Evolutionary conservation across 92 coral and sea anemone species (phyloP).

Genomic region (Palythoa heliodiscus): DNA sequence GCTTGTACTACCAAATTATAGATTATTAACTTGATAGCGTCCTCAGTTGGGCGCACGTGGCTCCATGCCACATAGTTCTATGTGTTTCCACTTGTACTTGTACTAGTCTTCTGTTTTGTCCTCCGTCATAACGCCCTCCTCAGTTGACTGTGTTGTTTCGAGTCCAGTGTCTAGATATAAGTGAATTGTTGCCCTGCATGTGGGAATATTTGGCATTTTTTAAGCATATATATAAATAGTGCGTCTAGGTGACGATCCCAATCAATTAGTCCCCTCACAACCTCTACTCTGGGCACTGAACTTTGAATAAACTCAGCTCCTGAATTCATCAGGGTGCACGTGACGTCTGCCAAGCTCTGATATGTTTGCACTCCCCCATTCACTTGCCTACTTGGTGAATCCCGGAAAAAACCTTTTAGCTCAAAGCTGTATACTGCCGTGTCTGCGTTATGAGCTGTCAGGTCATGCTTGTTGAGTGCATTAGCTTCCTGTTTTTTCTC

Average conservation of each 20-base stretch:
- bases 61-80: no score
- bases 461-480: not conserved
- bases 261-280: not conserved
- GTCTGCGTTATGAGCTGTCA: not conserved
- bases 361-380: not conserved
- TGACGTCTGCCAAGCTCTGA: not conserved
- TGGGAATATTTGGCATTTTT: not conserved
- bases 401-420: not conserved
- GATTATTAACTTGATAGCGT: no score
- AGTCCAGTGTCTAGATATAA: no score
- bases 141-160: no score
- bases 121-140: no score
- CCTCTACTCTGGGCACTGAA: not conserved
- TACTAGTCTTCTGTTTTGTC: no score
- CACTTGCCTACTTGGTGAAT: not conserved
- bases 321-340: not conserved
- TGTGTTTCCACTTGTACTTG: no score
- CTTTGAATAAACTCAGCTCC: not conserved
- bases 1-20: no score
- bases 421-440: not conserved
- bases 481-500: not conserved
- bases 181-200: not conserved
- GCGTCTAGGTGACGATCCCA: not conserved
- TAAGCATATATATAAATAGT: no score
- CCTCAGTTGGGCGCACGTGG: no score